Conservation (phyloP, 2,888 invertebrate species). For the Dromius quadrimaculatus region DNA sequence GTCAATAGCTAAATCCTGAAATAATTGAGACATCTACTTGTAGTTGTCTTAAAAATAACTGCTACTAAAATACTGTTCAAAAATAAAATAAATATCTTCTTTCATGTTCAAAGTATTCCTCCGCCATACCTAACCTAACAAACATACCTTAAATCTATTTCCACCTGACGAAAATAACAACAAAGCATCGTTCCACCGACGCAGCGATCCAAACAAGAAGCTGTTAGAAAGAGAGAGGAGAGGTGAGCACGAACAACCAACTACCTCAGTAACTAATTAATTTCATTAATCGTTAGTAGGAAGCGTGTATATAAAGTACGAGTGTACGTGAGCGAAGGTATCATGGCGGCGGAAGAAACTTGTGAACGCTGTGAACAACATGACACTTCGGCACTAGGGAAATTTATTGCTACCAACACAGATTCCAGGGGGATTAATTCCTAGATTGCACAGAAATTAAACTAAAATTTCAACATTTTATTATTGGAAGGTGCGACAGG, state of each 20-base stretch:
- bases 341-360: conserved; percentile 12
- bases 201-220: conserved; percentile 19
- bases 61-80: too few relatives aligned
- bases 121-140: conserved; percentile 31
- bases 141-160: conserved; percentile 43
- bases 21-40: too few relatives aligned
- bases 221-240: conserved; percentile 1
- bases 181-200: conserved; percentile 12
- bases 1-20: too few relatives aligned
- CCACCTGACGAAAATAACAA: conserved; percentile 52
- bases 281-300: conserved; percentile 49
- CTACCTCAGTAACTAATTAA: conserved; percentile 48
- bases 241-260: conserved; percentile 18
- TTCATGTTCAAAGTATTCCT: conserved; percentile 5
- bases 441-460: not conserved
- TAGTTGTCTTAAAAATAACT: too few relatives aligned
- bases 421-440: not conserved
- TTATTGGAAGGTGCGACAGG: not conserved
- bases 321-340: conserved; percentile 12
- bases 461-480: not conserved
- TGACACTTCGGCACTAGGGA: conserved; percentile 27
- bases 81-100: not conserved
- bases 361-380: conserved; percentile 30
- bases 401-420: conserved; percentile 13
- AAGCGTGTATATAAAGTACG: conserved; percentile 31